Conservation (phyloP, 1,140 invertebrate species). For the Drepana arcuata region DNA sequence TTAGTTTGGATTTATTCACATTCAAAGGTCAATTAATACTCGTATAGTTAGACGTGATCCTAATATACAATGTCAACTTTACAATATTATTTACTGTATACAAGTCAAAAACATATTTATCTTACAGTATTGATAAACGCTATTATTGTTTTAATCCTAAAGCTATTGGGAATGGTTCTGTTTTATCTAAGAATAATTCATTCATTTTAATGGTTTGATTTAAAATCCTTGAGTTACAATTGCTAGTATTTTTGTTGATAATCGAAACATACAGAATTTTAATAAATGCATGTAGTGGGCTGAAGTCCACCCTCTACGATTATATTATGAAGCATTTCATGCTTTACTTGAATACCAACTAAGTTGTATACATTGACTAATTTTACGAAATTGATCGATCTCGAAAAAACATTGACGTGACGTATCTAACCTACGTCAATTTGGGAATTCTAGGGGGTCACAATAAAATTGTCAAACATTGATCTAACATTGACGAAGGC, state of each 20-base stretch:
- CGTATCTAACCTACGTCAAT: constrained; percentile 55
- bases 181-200: constrained; percentile 46
- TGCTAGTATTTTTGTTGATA: constrained; percentile 18
- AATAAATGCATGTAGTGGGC: constrained; percentile 30
- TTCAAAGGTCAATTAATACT: constrained; percentile 62
- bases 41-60: constrained; percentile 55
- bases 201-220: constrained; percentile 6
- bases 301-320: constrained; percentile 36
- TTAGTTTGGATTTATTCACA: constrained; percentile 67
- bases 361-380: constrained; percentile 62
- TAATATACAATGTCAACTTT: constrained; percentile 62
- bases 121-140: constrained; percentile 58
- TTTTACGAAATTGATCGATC: constrained; percentile 50
- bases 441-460: constrained; percentile 44
- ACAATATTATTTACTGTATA: constrained; percentile 67
- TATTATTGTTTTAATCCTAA: constrained; percentile 66
- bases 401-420: constrained; percentile 59
- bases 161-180: constrained; percentile 60
- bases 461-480: constrained; percentile 50
- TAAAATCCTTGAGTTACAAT: constrained; percentile 26
- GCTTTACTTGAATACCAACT: constrained; percentile 48
- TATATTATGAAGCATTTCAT: constrained; percentile 57
- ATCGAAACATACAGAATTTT: constrained; percentile 27
- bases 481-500: constrained; percentile 53
- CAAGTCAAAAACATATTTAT: constrained; percentile 70